These are phyloP conservation scores for Brachyhypopomus gauderio DNA, from an alignment of 2,113 vertebrate species.

Conservation along the genomic window DNA sequence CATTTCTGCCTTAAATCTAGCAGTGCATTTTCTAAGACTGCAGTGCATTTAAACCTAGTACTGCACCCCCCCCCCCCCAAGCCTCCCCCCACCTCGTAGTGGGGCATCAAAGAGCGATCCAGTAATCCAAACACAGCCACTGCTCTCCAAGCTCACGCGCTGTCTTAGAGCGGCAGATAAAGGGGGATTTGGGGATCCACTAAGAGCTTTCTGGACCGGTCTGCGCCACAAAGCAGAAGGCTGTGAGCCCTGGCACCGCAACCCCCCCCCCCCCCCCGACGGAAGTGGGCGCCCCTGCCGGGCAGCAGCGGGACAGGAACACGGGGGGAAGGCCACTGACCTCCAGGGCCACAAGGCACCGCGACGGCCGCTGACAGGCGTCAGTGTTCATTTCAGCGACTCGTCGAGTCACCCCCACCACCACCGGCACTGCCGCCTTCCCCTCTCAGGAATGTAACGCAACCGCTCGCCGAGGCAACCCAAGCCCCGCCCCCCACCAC, in stretches of 20 bases:
- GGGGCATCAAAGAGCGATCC: slow-evolving; percentile 49
- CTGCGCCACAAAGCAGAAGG: slow-evolving; percentile 62
- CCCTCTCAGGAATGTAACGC: slow-evolving; percentile 87
- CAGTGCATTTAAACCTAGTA: slow-evolving; percentile 25
- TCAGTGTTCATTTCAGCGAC: slow-evolving; percentile 97
- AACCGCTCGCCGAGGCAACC: slow-evolving; percentile 81
- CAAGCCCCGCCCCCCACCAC: slow-evolving; percentile 70
- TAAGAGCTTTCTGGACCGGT: slow-evolving; percentile 66
- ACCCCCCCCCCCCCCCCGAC: too few species aligned
- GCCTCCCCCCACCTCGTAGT: slow-evolving; percentile 29
- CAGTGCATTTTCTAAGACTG: slow-evolving; percentile 70
- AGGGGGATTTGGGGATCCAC: slow-evolving; percentile 62
- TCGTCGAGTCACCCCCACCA: slow-evolving; percentile 75
- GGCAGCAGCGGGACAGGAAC: slow-evolving; percentile 77
- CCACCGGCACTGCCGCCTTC: slow-evolving; percentile 54
- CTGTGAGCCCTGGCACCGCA: slow-evolving; percentile 48
- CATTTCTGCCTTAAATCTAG: slow-evolving; percentile 75
- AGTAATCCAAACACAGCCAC: slow-evolving; percentile 56
- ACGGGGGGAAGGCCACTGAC: slow-evolving; percentile 86
- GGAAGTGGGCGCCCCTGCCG: slow-evolving; percentile 61
- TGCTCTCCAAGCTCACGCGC: slow-evolving; percentile 51
- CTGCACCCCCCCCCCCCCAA: slow-evolving; percentile 32
- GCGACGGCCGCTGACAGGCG: slow-evolving; percentile 93
- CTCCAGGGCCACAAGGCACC: slow-evolving; percentile 83
- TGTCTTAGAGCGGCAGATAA: slow-evolving; percentile 57